Evolutionary conservation across 2,888 invertebrate species (phyloP).

Genomic region (Drosophila paracracens): DNA sequence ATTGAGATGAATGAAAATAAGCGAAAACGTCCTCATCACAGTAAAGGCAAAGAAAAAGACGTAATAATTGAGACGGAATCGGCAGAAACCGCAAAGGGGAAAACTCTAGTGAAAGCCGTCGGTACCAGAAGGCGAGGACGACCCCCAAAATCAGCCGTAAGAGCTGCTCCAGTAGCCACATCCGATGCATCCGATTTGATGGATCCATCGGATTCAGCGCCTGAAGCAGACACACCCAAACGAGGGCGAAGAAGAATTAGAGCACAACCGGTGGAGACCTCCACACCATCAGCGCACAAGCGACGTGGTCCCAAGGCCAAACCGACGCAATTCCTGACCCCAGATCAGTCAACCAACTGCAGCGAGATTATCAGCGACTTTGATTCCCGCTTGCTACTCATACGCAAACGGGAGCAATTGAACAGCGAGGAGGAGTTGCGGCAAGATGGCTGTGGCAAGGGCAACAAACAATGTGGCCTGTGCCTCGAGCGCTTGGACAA

Average conservation of each 20-base stretch:
- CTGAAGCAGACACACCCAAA: not conserved
- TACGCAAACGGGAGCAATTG: slow-evolving; percentile 76
- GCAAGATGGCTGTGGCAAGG: slow-evolving; percentile 50
- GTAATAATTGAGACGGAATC: not conserved
- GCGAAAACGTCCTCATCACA: not conserved
- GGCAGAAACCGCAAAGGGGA: not conserved
- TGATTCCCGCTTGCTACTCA: slow-evolving; percentile 77
- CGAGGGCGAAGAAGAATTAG: not conserved
- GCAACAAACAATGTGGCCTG: slow-evolving; percentile 78
- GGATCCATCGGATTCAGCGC: not conserved
- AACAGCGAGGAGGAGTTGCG: slow-evolving; percentile 66
- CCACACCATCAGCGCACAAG: slow-evolving; percentile 15
- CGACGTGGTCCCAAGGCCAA: slow-evolving; percentile 36
- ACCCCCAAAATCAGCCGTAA: slow-evolving; percentile 2
- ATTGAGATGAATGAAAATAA: not conserved
- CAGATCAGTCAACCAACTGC: not conserved
- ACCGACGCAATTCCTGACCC: not conserved
- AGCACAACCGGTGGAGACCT: not conserved
- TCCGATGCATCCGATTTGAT: not conserved
- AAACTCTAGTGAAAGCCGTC: not conserved
- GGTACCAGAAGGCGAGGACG: slow-evolving; percentile 16
- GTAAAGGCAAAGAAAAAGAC: not conserved
- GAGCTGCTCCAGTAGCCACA: not conserved
- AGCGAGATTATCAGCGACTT: slow-evolving; percentile 40
- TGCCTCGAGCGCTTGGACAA: slow-evolving; percentile 69